A percentile compares a stretch with the other conserved stretches of the same genome.
These are phyloP conservation scores for Melanchra persicariae DNA, from an alignment of 2,888 invertebrate genomes.

Conservation along the genomic window DNA sequence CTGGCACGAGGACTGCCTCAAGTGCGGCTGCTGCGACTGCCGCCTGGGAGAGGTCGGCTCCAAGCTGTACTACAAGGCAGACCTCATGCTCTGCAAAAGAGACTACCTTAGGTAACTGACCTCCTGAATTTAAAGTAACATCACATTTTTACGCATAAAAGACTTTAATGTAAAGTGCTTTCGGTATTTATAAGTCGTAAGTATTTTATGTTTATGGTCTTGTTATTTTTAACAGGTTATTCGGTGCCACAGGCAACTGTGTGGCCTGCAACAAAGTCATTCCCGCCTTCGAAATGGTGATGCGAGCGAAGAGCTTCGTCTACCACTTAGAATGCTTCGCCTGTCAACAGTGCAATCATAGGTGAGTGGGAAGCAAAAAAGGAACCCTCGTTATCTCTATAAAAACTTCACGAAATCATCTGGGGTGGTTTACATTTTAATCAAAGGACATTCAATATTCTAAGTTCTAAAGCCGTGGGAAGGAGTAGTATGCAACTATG, in stretches of 20 bases:
- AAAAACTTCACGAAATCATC: background rate
- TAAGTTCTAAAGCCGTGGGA: background rate
- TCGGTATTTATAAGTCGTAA: conserved; percentile 74
- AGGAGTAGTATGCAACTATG: background rate
- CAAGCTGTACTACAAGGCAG: conserved; percentile 97
- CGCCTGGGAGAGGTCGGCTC: conserved; percentile 98
- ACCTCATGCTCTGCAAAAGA: conserved; percentile 97
- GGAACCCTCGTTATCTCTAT: background rate
- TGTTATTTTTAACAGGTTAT: conserved; percentile 92
- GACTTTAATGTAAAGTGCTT: conserved; percentile 75
- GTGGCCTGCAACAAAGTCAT: conserved; percentile 98
- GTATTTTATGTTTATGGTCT: conserved; percentile 76
- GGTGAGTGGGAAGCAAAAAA: conserved; percentile 88
- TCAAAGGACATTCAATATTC: background rate
- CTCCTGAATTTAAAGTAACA: conserved; percentile 43
- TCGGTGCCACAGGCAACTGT: conserved; percentile 97
- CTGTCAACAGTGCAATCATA: conserved; percentile 98
- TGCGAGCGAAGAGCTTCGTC: conserved; percentile 97
- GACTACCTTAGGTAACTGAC: conserved; percentile 96
- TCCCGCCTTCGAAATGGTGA: conserved; percentile 98
- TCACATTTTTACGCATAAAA: conserved; percentile 61
- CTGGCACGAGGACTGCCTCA: conserved; percentile 98
- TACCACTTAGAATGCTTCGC: conserved; percentile 98
- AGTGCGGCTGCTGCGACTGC: conserved; percentile 98
- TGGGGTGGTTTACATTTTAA: background rate